Evolutionary conservation across 35 echinoderm and acorn worm genomes (phyloP).

Genomic region (Ptychodera flava): DNA sequence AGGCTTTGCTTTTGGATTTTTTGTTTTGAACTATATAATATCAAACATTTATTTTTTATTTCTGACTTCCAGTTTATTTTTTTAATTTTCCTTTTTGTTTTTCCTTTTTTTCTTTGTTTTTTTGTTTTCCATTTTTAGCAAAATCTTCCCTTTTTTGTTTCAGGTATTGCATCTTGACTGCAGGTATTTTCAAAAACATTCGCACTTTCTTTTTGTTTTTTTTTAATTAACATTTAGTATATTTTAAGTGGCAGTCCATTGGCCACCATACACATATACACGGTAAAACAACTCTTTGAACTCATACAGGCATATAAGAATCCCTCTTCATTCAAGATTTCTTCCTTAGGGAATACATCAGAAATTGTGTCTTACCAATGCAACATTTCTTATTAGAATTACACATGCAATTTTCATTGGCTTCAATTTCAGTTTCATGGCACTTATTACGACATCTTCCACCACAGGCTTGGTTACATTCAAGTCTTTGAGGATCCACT

Average conservation of each 20-base stretch:
- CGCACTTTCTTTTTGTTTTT: too few species aligned
- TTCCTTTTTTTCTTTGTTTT: too few species aligned
- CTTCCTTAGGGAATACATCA: neutral
- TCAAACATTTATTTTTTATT: too few species aligned
- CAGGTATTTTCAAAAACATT: too few species aligned
- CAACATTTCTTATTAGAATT: neutral
- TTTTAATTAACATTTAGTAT: neutral
- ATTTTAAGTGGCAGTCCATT: neutral
- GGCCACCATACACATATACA: neutral
- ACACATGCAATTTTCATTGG: neutral
- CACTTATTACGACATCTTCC: neutral
- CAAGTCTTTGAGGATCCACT: neutral
- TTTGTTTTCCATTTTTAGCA: too few species aligned
- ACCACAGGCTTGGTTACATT: neutral
- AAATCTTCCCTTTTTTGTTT: too few species aligned
- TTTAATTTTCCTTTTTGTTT: too few species aligned
- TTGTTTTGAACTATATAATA: too few species aligned
- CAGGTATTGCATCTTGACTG: too few species aligned
- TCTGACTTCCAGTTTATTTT: too few species aligned
- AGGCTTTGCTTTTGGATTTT: too few species aligned
- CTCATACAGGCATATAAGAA: neutral
- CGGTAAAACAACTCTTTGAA: neutral
- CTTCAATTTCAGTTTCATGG: neutral
- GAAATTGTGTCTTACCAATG: neutral
- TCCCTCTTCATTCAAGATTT: too few species aligned